Evolutionary conservation across 2,888 invertebrate species (phyloP), one percentile per base, ranked within the genome.

Genomic region (Apoderus coryli): DNA sequence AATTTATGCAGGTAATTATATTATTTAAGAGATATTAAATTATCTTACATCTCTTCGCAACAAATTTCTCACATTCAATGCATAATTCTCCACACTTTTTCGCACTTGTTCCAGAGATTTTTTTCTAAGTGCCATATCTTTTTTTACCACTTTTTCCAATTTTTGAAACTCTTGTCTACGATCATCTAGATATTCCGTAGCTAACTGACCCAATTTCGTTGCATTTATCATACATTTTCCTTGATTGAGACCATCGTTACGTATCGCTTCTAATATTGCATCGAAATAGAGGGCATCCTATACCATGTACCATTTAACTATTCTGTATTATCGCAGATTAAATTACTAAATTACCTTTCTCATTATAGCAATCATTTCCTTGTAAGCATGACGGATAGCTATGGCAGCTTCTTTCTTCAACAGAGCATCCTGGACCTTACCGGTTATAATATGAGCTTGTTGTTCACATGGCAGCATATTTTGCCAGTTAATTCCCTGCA

Each of bases 281-380:
- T 74, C 71, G 42, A 70, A 75, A 45, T 72, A 72, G 4, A 69
- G 60, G 0, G 71, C 63, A 45, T 77, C 76, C 75, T 74, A 44
- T 14, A 27, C 11, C 12, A 26, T 10, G 10, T 14, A 6, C 13
- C 26, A 14, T 10, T 16, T 15, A 6, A 22, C 5, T 16, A 16
- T 10, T 22, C 2, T 9, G 9, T 7, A n/a, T 26, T 14, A 5
- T n/a, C 12, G 26, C 9, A 26, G 13, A 28, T 11, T 19, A 6
- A 10, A 24, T 6, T 7, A 24, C 6, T 7, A 5, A 10, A 13
- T 35, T 52, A 70, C 72, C 63, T 72, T 71, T 51, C 69, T 69
- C 31, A 76, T 56, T 35, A 73, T 69, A 19, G 65, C 64, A 29
- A 73, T 50, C 44, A 76, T 72, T 44, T 65, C 63, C 37, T 58